Base-by-base conservation (phyloP, 2,113 vertebrate species). In the Semicossyphus pulcher region DNA sequence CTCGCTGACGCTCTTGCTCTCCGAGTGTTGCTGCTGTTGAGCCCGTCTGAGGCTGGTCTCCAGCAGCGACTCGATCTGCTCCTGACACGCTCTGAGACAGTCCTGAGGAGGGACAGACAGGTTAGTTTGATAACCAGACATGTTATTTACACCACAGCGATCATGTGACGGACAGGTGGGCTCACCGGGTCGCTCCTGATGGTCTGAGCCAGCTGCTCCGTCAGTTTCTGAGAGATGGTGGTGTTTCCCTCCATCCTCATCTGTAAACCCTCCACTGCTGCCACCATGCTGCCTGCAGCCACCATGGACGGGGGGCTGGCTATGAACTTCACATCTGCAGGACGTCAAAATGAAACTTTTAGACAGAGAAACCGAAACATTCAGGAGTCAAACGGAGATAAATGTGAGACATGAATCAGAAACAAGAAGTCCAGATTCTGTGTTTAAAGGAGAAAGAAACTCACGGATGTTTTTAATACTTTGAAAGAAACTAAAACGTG, bases 241-340 rank as follows among this genome's bases (percentile, higher is more conserved):
- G 93, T 82, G 64, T 81, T 87, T 62, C 94, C 94, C 68, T 88
- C 76, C 72, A 94, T 91, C 41, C 94, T 96, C 89, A 96, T 91
- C 83, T 95, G 94, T 64, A 98, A 89, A 56, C 97, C 97, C 84
- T 97, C 95, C 72, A 97, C 94, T 0, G 97, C 96, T 2, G 97
- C 96, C 39, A 94, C 95, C 83, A 97, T 93, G 11, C 97, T 98
- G 76, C 97, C 96, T 0, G 97, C 97, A 0, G 97, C 97, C 0
- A 98, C 95, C 97, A 98, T 98, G 88, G 97, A 98, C 3, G 96
- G 96, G 1, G 97, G 96, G 79, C 94, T 95, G 79, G 96, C 96
- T 80, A 98, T 96, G 92, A 98, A 98, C 81, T 98, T 98, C 76
- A 96, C 95, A 26, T 98, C 97, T 98, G 92, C 61, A 23, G 48